Evolutionary conservation across 2,888 invertebrate species (phyloP), one percentile per base, ranked within the genome.

Genomic region (Apocheima hispidaria): DNA sequence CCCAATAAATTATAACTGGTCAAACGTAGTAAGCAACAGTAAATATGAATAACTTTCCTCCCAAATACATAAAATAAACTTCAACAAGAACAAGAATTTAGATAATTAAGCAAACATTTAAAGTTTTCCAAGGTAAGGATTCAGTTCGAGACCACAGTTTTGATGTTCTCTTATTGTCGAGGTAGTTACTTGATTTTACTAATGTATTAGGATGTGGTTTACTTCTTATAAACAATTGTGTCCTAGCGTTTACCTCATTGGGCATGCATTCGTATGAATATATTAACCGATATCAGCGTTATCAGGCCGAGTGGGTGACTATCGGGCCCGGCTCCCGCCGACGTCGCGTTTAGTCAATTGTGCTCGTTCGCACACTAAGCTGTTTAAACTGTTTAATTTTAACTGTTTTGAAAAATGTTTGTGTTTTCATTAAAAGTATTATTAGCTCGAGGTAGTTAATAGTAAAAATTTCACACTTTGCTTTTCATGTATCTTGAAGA

Each of bases 271-370:
- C 78, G 70, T 82, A 78, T 82, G 90, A 90, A 91, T 90, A 88
- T 84, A 90, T 92, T 90, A 89, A 70, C 50, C 70, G 79, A 86
- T 92, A 92, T 91, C 92, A 82, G 69, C 77, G 67, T 73, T 89
- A 90, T 89, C 86, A 75, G 82, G 77, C 76, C 78, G 89, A 86
- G 90, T 91, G 91, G 91, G 91, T 82, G 89, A 75, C 81, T 87
- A 88, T 90, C 88, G 76, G 57, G 65, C 66, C 66, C 71, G 57
- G 75, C 79, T 76, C 74, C 78, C 71, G 77, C 69, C 70, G 65
- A 66, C 44, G 30, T 21, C 21, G 48, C 30, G 60, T 43, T 68
- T 66, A 70, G 70, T 70, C 68, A 67, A 67, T 49, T 58, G 58
- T 50, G 64, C 41, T 36, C 61, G 28, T 26, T 54, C 61, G 64